A percentile compares a stretch with the other conserved stretches of the same genome.
Evolutionary conservation across 2,797 vertebrate species (phyloP).

Genomic region (Mormyrops boulengeri): DNA sequence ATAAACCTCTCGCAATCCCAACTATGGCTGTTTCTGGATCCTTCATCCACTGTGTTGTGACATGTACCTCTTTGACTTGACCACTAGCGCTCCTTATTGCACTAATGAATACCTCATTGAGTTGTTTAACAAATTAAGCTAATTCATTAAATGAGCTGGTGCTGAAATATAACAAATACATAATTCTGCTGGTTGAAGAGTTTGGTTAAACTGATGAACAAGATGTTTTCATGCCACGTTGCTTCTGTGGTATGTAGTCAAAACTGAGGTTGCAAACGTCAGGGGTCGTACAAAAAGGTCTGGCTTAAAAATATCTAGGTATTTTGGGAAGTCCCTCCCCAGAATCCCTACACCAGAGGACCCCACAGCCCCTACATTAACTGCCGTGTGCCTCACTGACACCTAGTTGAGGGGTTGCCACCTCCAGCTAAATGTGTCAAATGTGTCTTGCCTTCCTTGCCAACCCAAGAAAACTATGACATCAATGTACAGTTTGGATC

Average conservation of each 20-base stretch:
- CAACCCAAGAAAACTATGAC: background rate
- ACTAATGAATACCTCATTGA: background rate
- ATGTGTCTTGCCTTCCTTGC: background rate
- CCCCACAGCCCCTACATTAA: background rate
- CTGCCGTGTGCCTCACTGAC: background rate
- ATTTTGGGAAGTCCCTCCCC: background rate
- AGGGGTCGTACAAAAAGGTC: background rate
- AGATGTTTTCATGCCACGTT: background rate
- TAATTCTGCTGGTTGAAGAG: background rate
- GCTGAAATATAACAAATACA: background rate
- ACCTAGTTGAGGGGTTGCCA: background rate
- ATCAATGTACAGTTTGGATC: background rate
- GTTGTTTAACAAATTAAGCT: background rate
- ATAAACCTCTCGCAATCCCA: background rate
- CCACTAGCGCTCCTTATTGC: background rate
- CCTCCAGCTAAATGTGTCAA: background rate
- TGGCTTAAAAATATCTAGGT: background rate
- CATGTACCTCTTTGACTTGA: background rate
- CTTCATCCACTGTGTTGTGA: background rate
- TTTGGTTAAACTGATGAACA: background rate
- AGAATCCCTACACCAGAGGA: background rate
- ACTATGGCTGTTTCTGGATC: background rate
- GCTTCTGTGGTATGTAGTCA: background rate
- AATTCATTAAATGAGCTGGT: background rate
- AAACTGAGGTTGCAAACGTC: background rate